Conservation (phyloP, 2,797 vertebrate species). For the Geotrypetes seraphini region DNA sequence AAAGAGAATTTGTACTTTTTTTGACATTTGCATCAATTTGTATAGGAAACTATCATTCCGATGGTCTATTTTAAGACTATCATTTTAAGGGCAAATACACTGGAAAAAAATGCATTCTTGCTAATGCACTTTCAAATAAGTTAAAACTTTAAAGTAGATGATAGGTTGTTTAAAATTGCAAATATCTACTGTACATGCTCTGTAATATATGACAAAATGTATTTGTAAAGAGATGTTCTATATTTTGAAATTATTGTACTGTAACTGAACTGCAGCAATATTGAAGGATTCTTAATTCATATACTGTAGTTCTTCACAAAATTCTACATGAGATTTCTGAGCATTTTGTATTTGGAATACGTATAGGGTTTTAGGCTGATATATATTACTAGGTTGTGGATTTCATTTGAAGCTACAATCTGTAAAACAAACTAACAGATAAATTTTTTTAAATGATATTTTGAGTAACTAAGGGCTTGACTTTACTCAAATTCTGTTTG, state of each 20-base stretch:
- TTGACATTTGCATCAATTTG: too few species aligned
- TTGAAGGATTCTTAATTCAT: constrained; percentile 76
- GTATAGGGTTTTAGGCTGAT: constrained; percentile 57
- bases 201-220: constrained; percentile 86
- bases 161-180: constrained; percentile 79
- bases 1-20: too few species aligned
- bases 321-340: constrained; percentile 55
- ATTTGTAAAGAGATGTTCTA: constrained; percentile 99
- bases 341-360: constrained; percentile 61
- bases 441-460: constrained; percentile 58
- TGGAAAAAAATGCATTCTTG: constrained; percentile 66
- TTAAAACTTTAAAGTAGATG: constrained; percentile 74
- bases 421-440: constrained; percentile 40
- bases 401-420: too few species aligned
- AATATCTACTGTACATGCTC: constrained; percentile 85
- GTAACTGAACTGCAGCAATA: constrained; percentile 96
- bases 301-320: constrained; percentile 64
- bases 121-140: constrained; percentile 86
- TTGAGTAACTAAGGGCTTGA: constrained; percentile 54
- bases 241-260: constrained; percentile 98
- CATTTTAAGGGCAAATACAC: constrained; percentile 65
- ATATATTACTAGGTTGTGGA: constrained; percentile 56
- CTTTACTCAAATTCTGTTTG: too few species aligned
- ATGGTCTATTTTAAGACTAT: constrained; percentile 56
- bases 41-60: constrained; percentile 64